These are phyloP conservation scores for Drosophila acutilabella DNA, from an alignment of 2,888 invertebrate species.

Conservation along the genomic window DNA sequence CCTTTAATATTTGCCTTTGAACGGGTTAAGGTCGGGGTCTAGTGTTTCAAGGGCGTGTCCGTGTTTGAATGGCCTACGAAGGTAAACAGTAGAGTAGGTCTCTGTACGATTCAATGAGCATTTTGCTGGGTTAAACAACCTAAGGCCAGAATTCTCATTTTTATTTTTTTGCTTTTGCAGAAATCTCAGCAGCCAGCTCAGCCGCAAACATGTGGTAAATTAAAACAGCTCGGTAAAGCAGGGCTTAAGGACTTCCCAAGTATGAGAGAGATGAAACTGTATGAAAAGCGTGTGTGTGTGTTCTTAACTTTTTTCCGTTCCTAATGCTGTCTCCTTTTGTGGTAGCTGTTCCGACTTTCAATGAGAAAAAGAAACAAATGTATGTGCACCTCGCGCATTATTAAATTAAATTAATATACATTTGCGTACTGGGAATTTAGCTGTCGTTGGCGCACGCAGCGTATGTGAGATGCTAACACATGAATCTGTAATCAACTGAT, in stretches of 20 bases:
- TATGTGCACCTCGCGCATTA: constrained; percentile 16
- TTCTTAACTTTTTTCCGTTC: neutral
- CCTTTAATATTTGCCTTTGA: neutral
- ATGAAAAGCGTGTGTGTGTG: neutral
- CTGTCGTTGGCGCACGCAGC: constrained; percentile 23
- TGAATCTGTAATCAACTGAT: constrained; percentile 57
- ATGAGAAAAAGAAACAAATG: constrained; percentile 9
- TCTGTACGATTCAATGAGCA: constrained; percentile 25
- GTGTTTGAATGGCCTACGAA: constrained; percentile 69
- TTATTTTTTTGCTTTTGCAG: constrained; percentile 11
- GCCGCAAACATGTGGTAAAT: constrained; percentile 21
- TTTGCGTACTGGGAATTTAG: constrained; percentile 30
- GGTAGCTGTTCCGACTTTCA: constrained; percentile 14
- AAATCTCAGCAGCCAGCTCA: constrained; percentile 39
- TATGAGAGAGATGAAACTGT: constrained; percentile 8
- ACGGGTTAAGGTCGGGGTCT: constrained; percentile 53
- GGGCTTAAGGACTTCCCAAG: constrained; percentile 24
- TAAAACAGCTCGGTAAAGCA: constrained; percentile 28
- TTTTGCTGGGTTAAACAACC: constrained; percentile 51
- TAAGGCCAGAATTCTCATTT: constrained; percentile 29
- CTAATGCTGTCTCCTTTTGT: neutral
- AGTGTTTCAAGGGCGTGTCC: constrained; percentile 66
- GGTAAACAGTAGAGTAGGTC: constrained; percentile 42
- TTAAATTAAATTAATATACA: constrained; percentile 60
- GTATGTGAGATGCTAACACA: constrained; percentile 46